Evolutionary conservation across 2,888 invertebrate species (phyloP).

Genomic region (Xanthia icteritia): DNA sequence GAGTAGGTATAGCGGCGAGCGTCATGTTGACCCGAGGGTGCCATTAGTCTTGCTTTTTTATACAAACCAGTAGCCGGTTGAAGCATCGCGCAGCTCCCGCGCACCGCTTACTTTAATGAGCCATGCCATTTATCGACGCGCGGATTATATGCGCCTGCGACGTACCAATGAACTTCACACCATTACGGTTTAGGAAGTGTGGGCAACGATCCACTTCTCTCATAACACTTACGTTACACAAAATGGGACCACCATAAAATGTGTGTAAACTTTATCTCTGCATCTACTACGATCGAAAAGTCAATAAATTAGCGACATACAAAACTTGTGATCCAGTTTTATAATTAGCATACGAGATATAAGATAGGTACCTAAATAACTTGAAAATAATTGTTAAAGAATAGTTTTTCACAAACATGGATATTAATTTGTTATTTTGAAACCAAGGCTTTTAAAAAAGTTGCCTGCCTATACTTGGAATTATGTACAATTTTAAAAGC

Average conservation of each 20-base stretch:
- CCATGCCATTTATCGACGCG: constrained; percentile 82
- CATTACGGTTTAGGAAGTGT: constrained; percentile 48
- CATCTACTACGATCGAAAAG: constrained; percentile 59
- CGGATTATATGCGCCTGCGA: constrained; percentile 75
- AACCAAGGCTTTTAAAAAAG: constrained; percentile 35
- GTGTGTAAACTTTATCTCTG: constrained; percentile 60
- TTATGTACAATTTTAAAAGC: constrained; percentile 42
- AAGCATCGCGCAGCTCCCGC: constrained; percentile 85
- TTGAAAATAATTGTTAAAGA: constrained; percentile 55
- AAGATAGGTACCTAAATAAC: constrained; percentile 48
- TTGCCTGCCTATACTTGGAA: constrained; percentile 23
- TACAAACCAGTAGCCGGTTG: constrained; percentile 81
- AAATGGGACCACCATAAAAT: constrained; percentile 50
- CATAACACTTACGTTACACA: constrained; percentile 38
- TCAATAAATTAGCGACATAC: constrained; percentile 68
- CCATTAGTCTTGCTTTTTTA: constrained; percentile 83
- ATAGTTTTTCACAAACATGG: constrained; percentile 36
- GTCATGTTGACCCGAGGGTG: constrained; percentile 76
- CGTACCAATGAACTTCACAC: constrained; percentile 65
- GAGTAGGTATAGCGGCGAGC: constrained; percentile 56
- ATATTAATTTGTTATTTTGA: constrained; percentile 28
- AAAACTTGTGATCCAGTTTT: constrained; percentile 69
- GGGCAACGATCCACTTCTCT: constrained; percentile 43
- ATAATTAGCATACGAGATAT: constrained; percentile 65
- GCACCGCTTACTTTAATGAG: constrained; percentile 87